Evolutionary conservation across 2,113 vertebrate species (phyloP).

Genomic region (Columba janthina): DNA sequence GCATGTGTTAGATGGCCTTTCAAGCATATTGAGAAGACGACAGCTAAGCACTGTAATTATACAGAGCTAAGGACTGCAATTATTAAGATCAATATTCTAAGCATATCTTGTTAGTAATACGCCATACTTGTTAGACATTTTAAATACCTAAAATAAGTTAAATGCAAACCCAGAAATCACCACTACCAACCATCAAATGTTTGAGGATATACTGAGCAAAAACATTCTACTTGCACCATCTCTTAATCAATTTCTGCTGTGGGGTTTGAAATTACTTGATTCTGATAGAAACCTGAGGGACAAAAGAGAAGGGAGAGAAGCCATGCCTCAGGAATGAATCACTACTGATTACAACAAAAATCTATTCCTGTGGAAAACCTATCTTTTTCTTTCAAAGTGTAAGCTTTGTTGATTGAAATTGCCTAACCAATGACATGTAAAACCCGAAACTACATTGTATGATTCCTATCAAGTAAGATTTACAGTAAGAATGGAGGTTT

Average conservation of each 20-base stretch:
- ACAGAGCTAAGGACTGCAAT: no score
- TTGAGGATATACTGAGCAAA: background rate
- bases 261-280: background rate
- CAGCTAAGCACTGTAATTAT: background rate
- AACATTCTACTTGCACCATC: background rate
- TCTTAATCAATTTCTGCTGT: background rate
- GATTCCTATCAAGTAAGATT: background rate
- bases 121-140: background rate
- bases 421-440: background rate
- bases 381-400: background rate
- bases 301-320: background rate
- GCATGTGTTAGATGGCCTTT: background rate
- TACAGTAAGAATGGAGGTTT: background rate
- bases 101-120: background rate
- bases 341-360: background rate
- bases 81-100: background rate
- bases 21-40: background rate
- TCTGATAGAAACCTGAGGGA: background rate
- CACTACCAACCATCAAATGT: background rate
- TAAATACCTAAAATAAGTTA: background rate
- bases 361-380: background rate
- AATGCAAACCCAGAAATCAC: background rate
- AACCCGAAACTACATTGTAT: background rate
- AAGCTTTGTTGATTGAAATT: background rate
- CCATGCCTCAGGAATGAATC: background rate